phyloP scores from a whole-genome alignment of 1,140 invertebrate species.

The Tetragonula clypearis region DNA sequence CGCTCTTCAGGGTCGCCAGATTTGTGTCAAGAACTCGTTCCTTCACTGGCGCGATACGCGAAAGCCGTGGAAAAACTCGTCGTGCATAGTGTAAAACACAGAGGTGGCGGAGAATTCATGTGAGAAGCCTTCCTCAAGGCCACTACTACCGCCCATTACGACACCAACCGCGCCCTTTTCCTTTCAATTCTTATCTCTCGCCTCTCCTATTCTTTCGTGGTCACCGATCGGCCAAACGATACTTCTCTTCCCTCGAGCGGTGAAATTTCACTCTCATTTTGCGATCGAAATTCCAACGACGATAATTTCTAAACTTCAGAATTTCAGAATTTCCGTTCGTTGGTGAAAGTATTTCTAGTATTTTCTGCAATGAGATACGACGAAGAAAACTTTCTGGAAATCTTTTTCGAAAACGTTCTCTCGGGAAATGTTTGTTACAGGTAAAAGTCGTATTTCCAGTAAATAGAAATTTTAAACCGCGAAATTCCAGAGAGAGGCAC shows the following conservation, averaged over 20 bases:
- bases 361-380: too few relatives aligned
- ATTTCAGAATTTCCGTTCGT: too few relatives aligned
- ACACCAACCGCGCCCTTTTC: neutral
- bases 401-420: too few relatives aligned
- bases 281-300: too few relatives aligned
- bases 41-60: neutral
- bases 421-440: too few relatives aligned
- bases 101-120: constrained; percentile 26
- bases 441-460: too few relatives aligned
- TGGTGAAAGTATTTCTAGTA: too few relatives aligned
- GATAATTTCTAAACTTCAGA: too few relatives aligned
- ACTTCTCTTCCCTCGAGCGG: neutral
- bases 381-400: too few relatives aligned
- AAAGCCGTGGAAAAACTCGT: constrained; percentile 45
- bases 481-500: too few relatives aligned
- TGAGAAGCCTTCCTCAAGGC: neutral
- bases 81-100: neutral
- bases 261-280: neutral
- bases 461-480: too few relatives aligned
- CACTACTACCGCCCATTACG: neutral
- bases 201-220: neutral
- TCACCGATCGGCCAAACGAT: neutral
- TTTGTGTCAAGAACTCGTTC: constrained; percentile 78
- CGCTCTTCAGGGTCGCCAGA: constrained; percentile 74
- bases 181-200: neutral